Base-by-base conservation (phyloP, 92 coral and sea anemone species). In the Bergia sp. region DNA sequence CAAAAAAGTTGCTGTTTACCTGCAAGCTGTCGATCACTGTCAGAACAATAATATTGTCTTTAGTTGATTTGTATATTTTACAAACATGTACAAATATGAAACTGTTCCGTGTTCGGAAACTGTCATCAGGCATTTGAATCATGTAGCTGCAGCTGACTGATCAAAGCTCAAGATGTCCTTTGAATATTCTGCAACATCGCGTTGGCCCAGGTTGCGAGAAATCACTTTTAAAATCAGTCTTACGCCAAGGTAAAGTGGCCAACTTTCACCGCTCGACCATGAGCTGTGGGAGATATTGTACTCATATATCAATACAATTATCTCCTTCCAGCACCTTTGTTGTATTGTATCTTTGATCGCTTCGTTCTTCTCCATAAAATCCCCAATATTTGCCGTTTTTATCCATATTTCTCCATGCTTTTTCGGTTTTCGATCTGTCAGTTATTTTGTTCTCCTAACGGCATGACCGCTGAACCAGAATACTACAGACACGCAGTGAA, bases 341-440 rank as follows among this genome's bases (percentile, higher is more conserved):
- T 85, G 20, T 36, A 86, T 89, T 23, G 89, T 76, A 38, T 29
- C 29, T 29, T 29, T 29, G 29, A 29, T 29, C 29, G 29, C 29
- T 29, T 29, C 29, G 29, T 29, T 12, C 41, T 65, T 43, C 85
- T 77, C 86, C 76, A 29, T 29, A 29, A 76, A 75, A 76, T 76
- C 80, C 80, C 80, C 80, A 38, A 76, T 76, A 76, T 76, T 76
- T 76, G 11, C 80, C 1, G 3, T 76, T 61, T 61, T 61, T 61
- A 61, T 61, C 69, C 69, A 61, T 61, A 61, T 76, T 76, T 72
- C 76, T 72, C 76, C 76, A 76, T 76, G 49, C 45, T 76, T 38
- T 55, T 76, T 76, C 80, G 50, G 21, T 13, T 37, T 37, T 75
- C 21, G 29, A n/a, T n/a, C n/a, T n/a, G n/a, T n/a, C n/a, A n/a